A percentile compares a stretch with the other conserved stretches of the same genome.
These are phyloP conservation scores for Noturus placidus DNA, from an alignment of 2,113 vertebrate genomes.

Conservation along the genomic window DNA sequence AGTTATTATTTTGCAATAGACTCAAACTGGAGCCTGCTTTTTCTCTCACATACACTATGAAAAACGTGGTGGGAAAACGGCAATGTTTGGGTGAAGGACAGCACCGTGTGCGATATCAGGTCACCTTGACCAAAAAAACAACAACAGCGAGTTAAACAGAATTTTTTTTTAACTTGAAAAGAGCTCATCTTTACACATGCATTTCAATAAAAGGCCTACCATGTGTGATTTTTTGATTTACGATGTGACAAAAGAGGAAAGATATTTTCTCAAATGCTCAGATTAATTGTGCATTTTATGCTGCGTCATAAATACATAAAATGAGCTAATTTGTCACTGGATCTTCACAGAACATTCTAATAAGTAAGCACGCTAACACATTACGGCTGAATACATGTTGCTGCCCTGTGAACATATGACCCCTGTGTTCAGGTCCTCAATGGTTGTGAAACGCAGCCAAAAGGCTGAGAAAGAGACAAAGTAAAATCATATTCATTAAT, in stretches of 20 bases:
- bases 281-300: background rate
- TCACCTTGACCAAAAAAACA: background rate
- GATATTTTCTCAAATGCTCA: background rate
- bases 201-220: background rate
- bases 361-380: background rate
- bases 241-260: background rate
- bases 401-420: slow-evolving; percentile 54
- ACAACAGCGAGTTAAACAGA: background rate
- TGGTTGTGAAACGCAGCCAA: slow-evolving; percentile 54
- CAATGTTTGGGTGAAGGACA: slow-evolving; percentile 13
- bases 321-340: slow-evolving; percentile 16
- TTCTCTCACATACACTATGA: background rate
- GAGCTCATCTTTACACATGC: background rate
- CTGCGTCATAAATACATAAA: background rate
- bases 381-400: slow-evolving; percentile 16
- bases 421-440: slow-evolving; percentile 58
- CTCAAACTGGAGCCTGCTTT: background rate
- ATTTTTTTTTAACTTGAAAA: background rate
- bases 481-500: slow-evolving; percentile 83
- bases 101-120: background rate
- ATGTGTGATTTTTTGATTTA: background rate
- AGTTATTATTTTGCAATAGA: background rate
- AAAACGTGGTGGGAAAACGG: slow-evolving; percentile 1
- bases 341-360: slow-evolving; percentile 30
- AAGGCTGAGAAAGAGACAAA: slow-evolving; percentile 67